A percentile compares a stretch with the other conserved stretches of the same genome.
These are phyloP conservation scores for Gymnothorax reevesii DNA, from an alignment of 2,797 vertebrate species.

Conservation along the genomic window DNA sequence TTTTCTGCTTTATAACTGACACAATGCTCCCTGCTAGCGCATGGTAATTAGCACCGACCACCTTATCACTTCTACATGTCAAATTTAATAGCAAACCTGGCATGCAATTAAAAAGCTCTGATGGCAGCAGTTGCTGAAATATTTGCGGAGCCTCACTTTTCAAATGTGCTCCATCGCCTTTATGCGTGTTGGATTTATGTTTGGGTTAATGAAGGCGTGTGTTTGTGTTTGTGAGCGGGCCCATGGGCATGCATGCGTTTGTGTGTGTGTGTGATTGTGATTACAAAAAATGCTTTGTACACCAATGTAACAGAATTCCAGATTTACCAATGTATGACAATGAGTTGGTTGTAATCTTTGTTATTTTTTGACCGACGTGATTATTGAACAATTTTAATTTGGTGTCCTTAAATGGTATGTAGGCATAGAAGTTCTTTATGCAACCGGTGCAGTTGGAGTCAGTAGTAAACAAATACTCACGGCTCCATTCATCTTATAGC, in stretches of 20 bases:
- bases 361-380: neutral
- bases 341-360: neutral
- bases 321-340: neutral
- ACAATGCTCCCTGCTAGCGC: constrained; percentile 18
- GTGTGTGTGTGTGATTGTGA: no score
- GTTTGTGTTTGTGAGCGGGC: neutral
- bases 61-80: constrained; percentile 25
- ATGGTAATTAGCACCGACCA: constrained; percentile 21
- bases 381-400: neutral
- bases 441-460: neutral
- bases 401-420: neutral
- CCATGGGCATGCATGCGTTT: no score
- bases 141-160: neutral
- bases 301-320: no score
- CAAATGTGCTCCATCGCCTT: neutral
- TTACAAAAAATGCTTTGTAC: no score
- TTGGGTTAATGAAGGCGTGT: no score
- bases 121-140: constrained; percentile 18
- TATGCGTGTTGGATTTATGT: neutral
- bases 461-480: neutral
- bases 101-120: constrained; percentile 28
- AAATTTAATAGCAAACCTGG: constrained; percentile 32
- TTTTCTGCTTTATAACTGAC: constrained; percentile 31
- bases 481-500: neutral
- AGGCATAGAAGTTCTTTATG: neutral